Evolutionary conservation across 2,888 invertebrate genomes (phyloP).

Genomic region (Unio delphinus): DNA sequence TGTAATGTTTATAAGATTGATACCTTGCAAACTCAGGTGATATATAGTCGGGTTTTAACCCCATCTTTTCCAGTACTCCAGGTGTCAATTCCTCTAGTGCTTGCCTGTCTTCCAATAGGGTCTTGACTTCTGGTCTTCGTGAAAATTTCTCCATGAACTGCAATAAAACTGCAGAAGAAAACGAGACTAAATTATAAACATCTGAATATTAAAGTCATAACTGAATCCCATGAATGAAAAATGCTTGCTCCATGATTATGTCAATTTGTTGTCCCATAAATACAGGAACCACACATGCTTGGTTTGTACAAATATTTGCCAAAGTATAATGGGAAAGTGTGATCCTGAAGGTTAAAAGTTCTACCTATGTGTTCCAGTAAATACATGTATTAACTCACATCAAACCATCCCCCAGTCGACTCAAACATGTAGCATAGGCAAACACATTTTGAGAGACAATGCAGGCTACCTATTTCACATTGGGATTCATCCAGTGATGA

Average conservation of each 20-base stretch:
- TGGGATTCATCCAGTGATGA: too few species aligned
- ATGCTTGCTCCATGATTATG: background rate
- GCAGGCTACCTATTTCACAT: too few species aligned
- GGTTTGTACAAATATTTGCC: too few species aligned
- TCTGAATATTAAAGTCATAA: background rate
- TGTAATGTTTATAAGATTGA: constrained; percentile 8
- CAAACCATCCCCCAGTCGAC: too few species aligned
- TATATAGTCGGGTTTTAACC: constrained; percentile 71
- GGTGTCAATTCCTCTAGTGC: constrained; percentile 78
- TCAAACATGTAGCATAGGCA: too few species aligned
- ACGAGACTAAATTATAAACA: background rate
- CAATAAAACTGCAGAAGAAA: constrained; percentile 77
- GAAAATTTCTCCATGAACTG: constrained; percentile 82
- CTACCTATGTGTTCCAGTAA: too few species aligned
- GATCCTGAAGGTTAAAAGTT: too few species aligned
- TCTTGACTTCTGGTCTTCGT: constrained; percentile 81
- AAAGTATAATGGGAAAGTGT: too few species aligned
- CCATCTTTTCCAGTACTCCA: constrained; percentile 76
- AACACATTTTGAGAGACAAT: too few species aligned
- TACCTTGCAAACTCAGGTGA: constrained; percentile 74
- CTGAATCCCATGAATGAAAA: background rate
- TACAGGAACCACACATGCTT: too few species aligned
- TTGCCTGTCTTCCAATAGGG: constrained; percentile 78
- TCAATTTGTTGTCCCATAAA: too few species aligned
- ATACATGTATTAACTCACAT: too few species aligned